Evolutionary conservation across 64 coral and sea anemone species (phyloP), one percentile per base, ranked within the genome.

Genomic region (Pachyseris speciosa): DNA sequence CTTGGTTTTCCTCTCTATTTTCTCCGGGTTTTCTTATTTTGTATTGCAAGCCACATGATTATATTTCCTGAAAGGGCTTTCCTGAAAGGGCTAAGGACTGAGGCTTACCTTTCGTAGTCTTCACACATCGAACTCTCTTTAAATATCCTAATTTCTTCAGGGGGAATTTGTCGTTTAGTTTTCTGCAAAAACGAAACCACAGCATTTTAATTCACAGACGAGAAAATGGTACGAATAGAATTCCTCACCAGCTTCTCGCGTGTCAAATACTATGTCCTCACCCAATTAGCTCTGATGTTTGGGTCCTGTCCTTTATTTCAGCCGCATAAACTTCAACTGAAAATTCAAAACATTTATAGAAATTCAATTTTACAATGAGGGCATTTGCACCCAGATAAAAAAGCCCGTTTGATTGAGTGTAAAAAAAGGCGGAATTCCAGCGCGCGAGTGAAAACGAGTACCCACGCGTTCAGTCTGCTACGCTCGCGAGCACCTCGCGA

Each of bases 211-310:
- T 27, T 16, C 28, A 37, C 41, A 28, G n/a, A 27, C 6, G 3
- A 49, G 25, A 59, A 22, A 61, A 37, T 15, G 6, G 19, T 0
- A 19, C 7, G 44, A 47, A 47, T 9, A 47, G 0, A 47, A 49
- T 2, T 4, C 1, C 16, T 22, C 22, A 0, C n/a, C 22, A 57
- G 52, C 4, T 13, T 4, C 15, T 10, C 43, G 29, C 38, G 25
- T 8, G 22, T 40, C 30, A 79, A 22, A 12, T 53, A 22, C 40
- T 24, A 26, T 39, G 11, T 75, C 30, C 32, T 39, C 67, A 96
- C 94, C 94, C 67, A 48, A 96, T 72, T 3, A 91, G 84, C 34
- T 84, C 84, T 43, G 94, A 96, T 13, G 90, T 85, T 33, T 88
- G 70, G 25, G 44, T 96, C n/a, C 55, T 91, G 63, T 96, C 79